Conservation (phyloP, 2,113 vertebrate genomes). For the Leptodactylus fuscus region DNA sequence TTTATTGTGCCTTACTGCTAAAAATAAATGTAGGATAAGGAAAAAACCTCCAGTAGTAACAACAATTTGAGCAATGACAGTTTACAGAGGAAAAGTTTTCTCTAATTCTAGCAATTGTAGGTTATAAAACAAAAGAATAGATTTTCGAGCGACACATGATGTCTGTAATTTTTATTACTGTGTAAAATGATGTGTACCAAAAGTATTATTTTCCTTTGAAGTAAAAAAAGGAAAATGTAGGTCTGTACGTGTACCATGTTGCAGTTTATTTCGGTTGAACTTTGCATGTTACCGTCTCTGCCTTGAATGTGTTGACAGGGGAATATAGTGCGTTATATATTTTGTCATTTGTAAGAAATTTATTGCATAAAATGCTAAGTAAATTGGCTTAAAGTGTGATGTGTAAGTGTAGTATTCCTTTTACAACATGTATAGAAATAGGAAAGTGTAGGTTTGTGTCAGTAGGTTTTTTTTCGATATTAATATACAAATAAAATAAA, state of each 20-base stretch:
- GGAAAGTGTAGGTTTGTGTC: background rate
- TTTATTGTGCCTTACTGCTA: constrained; percentile 29
- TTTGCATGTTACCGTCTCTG: background rate
- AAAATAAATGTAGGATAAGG: constrained; percentile 38
- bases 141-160: background rate
- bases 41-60: constrained; percentile 11
- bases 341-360: background rate
- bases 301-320: background rate
- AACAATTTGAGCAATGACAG: constrained; percentile 39
- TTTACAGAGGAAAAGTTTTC: constrained; percentile 15
- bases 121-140: constrained; percentile 30
- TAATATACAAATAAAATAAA: background rate
- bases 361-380: background rate
- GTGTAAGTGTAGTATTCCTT: background rate
- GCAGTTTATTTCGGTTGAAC: background rate
- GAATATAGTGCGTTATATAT: background rate
- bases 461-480: background rate
- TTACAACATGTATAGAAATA: background rate
- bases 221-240: constrained; percentile 15
- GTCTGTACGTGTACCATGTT: background rate
- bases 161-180: constrained; percentile 42
- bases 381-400: background rate
- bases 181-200: constrained; percentile 30
- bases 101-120: constrained; percentile 30
- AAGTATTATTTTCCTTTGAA: constrained; percentile 19